Base-by-base conservation (phyloP, 2,797 vertebrate genomes). In the Saxicola maurus region DNA sequence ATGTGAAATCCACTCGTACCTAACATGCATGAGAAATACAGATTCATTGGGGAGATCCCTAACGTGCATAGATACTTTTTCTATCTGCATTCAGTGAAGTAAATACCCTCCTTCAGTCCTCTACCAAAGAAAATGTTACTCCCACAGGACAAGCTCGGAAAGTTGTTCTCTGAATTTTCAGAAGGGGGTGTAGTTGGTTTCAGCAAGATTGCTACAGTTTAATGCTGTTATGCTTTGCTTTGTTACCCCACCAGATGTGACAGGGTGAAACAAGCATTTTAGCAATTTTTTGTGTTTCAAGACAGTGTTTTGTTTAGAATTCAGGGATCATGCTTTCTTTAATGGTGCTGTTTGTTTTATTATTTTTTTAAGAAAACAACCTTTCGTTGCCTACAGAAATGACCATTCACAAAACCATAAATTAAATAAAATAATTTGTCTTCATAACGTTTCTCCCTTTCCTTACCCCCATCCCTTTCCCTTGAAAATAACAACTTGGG, bases 291-390 rank as follows among this genome's bases (percentile, higher is more conserved):
- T 93, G 62, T 95, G 64, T 90, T 94, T 88, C 19, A 17, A 96
- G 95, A 95, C 96, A 97, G 97, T 97, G 96, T 98, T 98, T 98
- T 96, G 93, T 97, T 98, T 98, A 97, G 97, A 98, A 97, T 97
- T 98, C 98, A 98, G 98, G 98, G 98, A 98, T 98, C 97, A 97
- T 97, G 95, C 96, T 96, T 97, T 98, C 97, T 97, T 98, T 97
- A 97, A 97, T 97, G 97, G 97, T 98, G 97, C 98, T 98, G 96
- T 97, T 96, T 95, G 84, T 90, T 95, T 96, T 78, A 3, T 52
- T 82, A 69, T 90, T 96, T 96, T 83, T 96, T 82, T 94, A 95
- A 96, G 94, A 94, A 95, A 91, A 96, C 69, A 89, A 95, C 93
- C 93, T 95, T 93, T 93, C 91, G 89, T 97, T 97, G 96, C 97